A percentile compares a stretch with the other conserved stretches of the same genome.
Evolutionary conservation across 2,113 vertebrate species (phyloP).

Genomic region (Alaudala cheleensis): DNA sequence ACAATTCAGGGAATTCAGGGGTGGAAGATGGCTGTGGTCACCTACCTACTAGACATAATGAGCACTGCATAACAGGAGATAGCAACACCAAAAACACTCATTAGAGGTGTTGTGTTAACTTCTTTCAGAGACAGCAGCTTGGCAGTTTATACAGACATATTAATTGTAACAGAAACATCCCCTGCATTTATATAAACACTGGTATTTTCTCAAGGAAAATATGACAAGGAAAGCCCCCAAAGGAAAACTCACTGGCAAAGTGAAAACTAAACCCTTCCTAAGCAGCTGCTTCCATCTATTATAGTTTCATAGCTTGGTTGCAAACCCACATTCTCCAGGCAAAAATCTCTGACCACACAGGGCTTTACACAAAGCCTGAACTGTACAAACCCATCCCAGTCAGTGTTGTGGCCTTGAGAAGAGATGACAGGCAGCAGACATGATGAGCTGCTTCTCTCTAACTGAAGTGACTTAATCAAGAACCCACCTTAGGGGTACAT

Average conservation of each 20-base stretch:
- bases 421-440: background rate
- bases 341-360: background rate
- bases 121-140: constrained; percentile 32
- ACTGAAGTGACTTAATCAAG: background rate
- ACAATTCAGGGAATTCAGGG: background rate
- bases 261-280: constrained; percentile 1
- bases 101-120: background rate
- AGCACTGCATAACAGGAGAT: background rate
- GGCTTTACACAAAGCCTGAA: background rate
- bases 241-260: background rate
- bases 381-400: background rate
- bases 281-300: constrained; percentile 8
- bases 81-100: background rate
- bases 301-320: background rate
- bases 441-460: background rate
- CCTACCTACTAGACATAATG: background rate
- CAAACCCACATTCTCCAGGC: background rate
- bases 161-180: constrained; percentile 44
- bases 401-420: background rate
- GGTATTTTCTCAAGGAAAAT: constrained; percentile 9
- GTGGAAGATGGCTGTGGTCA: background rate
- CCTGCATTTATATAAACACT: background rate
- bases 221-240: constrained; percentile 7
- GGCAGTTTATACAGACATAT: constrained; percentile 1
- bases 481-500: background rate